Evolutionary conservation across 1,140 invertebrate species (phyloP), one percentile per base, ranked within the genome.

Genomic region (Euschistus heros): DNA sequence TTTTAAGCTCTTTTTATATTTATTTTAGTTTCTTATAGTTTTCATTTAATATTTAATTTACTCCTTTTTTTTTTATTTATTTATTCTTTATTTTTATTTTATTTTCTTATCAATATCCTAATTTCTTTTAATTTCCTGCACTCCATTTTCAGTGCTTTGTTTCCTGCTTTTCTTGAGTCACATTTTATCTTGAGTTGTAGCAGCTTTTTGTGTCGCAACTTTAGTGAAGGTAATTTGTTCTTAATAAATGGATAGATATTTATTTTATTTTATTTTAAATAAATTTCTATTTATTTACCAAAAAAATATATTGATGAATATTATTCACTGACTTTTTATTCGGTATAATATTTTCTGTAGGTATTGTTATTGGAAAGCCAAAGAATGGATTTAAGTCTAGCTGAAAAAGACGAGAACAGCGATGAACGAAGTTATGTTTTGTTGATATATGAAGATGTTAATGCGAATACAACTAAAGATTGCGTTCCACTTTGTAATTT

Each of bases 391-490:
- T 75, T 76, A 0, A 59, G 62, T 18, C 20, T 66, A 30, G 72
- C 66, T 70, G 72, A 65, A 64, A 68, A 27, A 67, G 69, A 57
- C 72, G 73, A 71, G 22, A 69, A 62, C 72, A 72, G 65, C 62
- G 55, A 80, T 81, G 87, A 89, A 71, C 81, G 90, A 71, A 93
- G 91, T 68, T 95, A 92, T 75, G 88, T 94, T 60, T 93, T 95
- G 73, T 80, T 95, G 20, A 79, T 96, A 30, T 94, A 93, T 76
- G 85, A 91, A 22, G 82, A 89, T 46, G 85, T 87, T 67, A 80
- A 86, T 67, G 80, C 83, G 33, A 80, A 86, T 67, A 85, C 84
- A 37, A 84, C 86, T 33, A 83, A 90, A 68, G 63, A 68, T 20
- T 68, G 62, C 42, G 89, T 97, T 44, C 89, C 92, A 24, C 87